These are phyloP conservation scores for Nilaparvata lugens DNA, from an alignment of 1,140 invertebrate species.

Conservation along the genomic window DNA sequence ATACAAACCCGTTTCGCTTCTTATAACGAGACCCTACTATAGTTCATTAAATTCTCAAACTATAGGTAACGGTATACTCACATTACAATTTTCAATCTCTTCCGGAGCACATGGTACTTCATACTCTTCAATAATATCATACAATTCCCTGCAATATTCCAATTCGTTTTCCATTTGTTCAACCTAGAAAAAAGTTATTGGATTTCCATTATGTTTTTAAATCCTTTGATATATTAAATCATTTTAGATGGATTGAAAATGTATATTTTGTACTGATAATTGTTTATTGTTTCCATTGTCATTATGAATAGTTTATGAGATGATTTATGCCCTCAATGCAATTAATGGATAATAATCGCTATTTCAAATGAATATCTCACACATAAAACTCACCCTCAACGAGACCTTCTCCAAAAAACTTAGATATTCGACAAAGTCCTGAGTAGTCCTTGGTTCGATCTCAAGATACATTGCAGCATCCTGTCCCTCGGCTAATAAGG, in stretches of 20 bases:
- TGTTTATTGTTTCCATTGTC: too few relatives aligned
- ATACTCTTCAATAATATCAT: constrained; percentile 62
- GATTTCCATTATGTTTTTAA: too few relatives aligned
- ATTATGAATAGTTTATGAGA: too few relatives aligned
- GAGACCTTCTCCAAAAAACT: constrained; percentile 55
- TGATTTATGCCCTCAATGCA: too few relatives aligned
- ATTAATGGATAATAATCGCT: too few relatives aligned
- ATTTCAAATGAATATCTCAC: too few relatives aligned
- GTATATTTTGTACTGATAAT: too few relatives aligned
- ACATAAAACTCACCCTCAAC: constrained; percentile 38
- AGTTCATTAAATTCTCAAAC: too few relatives aligned
- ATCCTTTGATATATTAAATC: too few relatives aligned
- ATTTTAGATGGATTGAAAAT: too few relatives aligned
- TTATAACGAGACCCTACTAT: too few relatives aligned
- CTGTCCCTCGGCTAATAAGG: constrained; percentile 45
- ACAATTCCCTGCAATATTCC: constrained; percentile 59
- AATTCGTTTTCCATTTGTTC: constrained; percentile 51
- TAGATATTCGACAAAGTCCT: constrained; percentile 57
- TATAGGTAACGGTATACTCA: constrained; percentile 15
- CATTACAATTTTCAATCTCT: constrained; percentile 37
- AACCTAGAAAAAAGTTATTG: constrained; percentile 36
- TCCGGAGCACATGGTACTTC: constrained; percentile 49
- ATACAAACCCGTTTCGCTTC: too few relatives aligned
- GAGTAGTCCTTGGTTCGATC: constrained; percentile 47
- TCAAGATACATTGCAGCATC: constrained; percentile 51